Percentiles rank a stretch among this genome's conserved stretches.
These are phyloP conservation scores for Fregetta grallaria DNA, from an alignment of 2,113 vertebrate species.

Conservation along the genomic window DNA sequence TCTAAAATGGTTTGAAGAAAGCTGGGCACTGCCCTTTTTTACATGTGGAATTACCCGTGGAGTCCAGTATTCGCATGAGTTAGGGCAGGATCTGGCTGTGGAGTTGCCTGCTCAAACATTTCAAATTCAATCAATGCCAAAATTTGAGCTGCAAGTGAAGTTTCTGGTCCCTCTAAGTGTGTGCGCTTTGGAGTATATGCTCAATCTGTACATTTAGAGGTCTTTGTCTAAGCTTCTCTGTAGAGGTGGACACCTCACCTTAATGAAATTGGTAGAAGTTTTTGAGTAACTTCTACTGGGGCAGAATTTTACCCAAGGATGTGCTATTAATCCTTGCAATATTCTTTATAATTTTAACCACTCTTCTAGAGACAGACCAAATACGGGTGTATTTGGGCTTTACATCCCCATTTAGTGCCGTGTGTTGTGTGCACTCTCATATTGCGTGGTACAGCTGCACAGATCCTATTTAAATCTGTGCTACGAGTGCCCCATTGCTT, in stretches of 20 bases:
- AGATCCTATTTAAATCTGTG: background rate
- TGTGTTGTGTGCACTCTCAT: background rate
- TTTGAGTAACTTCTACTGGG: background rate
- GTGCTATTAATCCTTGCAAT: background rate
- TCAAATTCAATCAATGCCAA: background rate
- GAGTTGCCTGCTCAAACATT: background rate
- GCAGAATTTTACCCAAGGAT: background rate
- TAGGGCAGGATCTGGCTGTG: background rate
- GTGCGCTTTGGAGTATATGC: background rate
- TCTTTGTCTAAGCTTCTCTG: background rate
- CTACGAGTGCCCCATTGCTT: background rate
- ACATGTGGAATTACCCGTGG: rapidly evolving
- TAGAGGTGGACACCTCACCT: background rate
- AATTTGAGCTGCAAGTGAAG: background rate
- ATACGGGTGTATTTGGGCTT: background rate
- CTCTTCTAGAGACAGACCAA: background rate
- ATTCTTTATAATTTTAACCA: background rate
- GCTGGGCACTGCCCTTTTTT: background rate
- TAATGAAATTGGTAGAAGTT: background rate
- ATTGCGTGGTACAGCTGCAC: background rate
- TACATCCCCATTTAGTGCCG: background rate
- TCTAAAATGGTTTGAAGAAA: background rate
- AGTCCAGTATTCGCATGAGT: background rate
- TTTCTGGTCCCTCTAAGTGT: background rate
- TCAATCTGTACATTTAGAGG: background rate